Conservation (phyloP, 2,888 invertebrate genomes). For the Sthenelais limicola region DNA sequence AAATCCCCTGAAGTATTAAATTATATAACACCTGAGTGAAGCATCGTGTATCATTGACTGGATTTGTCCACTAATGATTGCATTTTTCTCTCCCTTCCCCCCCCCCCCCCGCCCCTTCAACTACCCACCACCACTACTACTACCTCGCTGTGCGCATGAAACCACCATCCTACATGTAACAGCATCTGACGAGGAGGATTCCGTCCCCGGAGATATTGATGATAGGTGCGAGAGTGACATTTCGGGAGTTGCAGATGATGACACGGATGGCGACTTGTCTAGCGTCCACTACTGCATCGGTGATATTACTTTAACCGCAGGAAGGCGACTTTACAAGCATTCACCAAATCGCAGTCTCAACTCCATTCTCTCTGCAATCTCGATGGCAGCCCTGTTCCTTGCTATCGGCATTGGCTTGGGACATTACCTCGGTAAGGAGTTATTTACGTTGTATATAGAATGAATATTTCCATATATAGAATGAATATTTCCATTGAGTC, state of each 20-base stretch:
- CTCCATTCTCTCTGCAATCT: constrained; percentile 40
- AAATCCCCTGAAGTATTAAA: too few relatives aligned
- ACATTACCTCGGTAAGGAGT: constrained; percentile 48
- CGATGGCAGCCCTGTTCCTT: constrained; percentile 44
- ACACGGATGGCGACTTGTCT: constrained; percentile 45
- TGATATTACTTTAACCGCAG: constrained; percentile 44
- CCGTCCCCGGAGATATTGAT: constrained; percentile 48
- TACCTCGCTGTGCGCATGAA: background rate
- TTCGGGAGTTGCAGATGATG: constrained; percentile 50
- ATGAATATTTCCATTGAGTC: background rate
- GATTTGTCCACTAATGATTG: constrained; percentile 4
- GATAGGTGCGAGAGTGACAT: constrained; percentile 54
- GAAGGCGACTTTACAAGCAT: constrained; percentile 49
- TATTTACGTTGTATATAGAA: background rate
- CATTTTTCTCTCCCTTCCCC: background rate
- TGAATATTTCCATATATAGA: background rate
- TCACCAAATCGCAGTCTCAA: constrained; percentile 48
- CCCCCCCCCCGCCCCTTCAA: background rate
- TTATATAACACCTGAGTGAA: too few relatives aligned
- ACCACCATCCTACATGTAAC: background rate
- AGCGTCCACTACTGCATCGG: constrained; percentile 39
- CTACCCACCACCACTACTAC: background rate
- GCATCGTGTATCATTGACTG: too few relatives aligned
- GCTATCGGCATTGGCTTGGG: constrained; percentile 51
- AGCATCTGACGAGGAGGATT: constrained; percentile 43